phyloP scores from a whole-genome alignment of 2,113 vertebrate genomes.

The Alaudala cheleensis region DNA sequence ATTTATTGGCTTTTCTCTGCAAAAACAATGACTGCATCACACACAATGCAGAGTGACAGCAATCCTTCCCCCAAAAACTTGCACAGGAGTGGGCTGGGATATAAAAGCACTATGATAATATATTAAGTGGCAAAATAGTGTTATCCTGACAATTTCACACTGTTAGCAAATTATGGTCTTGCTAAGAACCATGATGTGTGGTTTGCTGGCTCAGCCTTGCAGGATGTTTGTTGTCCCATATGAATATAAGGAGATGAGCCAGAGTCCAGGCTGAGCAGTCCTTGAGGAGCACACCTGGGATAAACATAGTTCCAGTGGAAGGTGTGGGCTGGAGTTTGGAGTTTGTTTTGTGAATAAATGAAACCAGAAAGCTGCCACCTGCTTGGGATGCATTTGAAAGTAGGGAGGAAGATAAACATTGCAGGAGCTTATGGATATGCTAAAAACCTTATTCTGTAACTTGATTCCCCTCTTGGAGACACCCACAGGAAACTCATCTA shows the following conservation, averaged over 20 bases:
- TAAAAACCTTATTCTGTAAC: not conserved
- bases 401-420: not conserved
- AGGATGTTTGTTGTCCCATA: not conserved
- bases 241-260: not conserved
- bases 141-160: slow-evolving; percentile 11
- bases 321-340: not conserved
- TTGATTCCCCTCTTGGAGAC: not conserved
- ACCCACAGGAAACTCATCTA: not conserved
- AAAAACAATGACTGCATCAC: not conserved
- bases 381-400: not conserved
- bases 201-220: not conserved
- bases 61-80: not conserved
- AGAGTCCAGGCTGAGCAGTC: not conserved
- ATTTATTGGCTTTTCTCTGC: not conserved
- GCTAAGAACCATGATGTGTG: not conserved
- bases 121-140: not conserved
- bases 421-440: not conserved
- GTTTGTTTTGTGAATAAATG: not conserved
- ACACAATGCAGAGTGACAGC: not conserved
- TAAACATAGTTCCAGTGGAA: not conserved
- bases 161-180: not conserved
- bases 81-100: not conserved
- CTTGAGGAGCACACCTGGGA: not conserved
- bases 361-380: not conserved
- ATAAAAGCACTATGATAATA: not conserved